Percentiles rank a stretch among this genome's conserved stretches.
phyloP scores from a whole-genome alignment of 2,888 invertebrate genomes.

The Tanypteryx hageni region DNA sequence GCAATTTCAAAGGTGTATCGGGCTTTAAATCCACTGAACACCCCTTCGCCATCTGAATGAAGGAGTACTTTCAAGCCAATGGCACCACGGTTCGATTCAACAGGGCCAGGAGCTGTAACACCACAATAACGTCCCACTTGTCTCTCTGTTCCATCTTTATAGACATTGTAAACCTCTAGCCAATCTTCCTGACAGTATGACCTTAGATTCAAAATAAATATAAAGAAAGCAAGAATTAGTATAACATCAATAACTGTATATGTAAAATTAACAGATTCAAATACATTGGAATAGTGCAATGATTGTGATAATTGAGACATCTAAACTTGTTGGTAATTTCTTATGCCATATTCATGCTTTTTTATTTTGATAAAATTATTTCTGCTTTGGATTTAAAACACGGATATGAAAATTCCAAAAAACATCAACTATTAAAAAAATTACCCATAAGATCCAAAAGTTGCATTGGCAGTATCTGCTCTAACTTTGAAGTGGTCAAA shows the following conservation, averaged over 20 bases:
- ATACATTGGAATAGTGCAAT: too few species aligned
- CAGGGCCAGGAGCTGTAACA: conserved; percentile 93
- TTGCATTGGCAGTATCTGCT: conserved; percentile 87
- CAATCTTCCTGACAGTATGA: conserved; percentile 93
- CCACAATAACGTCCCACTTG: conserved; percentile 95
- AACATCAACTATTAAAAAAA: conserved; percentile 67
- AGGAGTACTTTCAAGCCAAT: conserved; percentile 92
- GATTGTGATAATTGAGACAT: too few species aligned
- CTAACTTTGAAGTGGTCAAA: conserved; percentile 95
- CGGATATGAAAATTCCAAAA: not conserved
- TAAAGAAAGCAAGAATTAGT: not conserved
- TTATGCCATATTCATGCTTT: too few species aligned
- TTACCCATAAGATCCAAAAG: conserved; percentile 86
- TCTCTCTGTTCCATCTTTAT: conserved; percentile 88
- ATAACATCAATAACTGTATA: too few species aligned
- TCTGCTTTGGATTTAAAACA: not conserved
- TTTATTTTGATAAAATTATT: not conserved
- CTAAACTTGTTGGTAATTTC: too few species aligned
- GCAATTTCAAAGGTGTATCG: conserved; percentile 94
- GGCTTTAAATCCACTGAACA: conserved; percentile 97
- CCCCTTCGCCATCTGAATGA: conserved; percentile 90
- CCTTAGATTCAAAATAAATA: conserved; percentile 36
- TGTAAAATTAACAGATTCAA: too few species aligned
- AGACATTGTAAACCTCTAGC: conserved; percentile 95
- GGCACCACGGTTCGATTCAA: conserved; percentile 93